Conservation (phyloP, 2,888 invertebrate species). For the Metopia argyrocephala region DNA sequence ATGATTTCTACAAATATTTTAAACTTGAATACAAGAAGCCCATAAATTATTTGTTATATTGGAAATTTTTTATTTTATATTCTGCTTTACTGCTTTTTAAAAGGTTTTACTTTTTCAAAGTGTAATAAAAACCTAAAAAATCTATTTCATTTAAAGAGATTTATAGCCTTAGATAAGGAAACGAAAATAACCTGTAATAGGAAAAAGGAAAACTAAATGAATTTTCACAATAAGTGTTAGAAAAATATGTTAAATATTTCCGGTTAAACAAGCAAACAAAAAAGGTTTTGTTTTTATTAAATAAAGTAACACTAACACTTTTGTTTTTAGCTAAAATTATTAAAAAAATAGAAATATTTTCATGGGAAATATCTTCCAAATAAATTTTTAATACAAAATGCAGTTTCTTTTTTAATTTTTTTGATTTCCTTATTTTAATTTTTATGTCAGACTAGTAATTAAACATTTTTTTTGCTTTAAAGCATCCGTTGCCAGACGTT, state of each 20-base stretch:
- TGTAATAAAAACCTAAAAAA: constrained; percentile 49
- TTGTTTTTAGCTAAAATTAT: too few relatives aligned
- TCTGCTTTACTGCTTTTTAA: neutral
- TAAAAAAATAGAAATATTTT: too few relatives aligned
- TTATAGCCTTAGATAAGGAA: constrained; percentile 32
- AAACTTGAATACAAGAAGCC: constrained; percentile 57
- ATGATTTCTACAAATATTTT: constrained; percentile 61
- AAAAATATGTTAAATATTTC: constrained; percentile 45
- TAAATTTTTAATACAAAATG: constrained; percentile 3
- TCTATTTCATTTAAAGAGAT: constrained; percentile 48
- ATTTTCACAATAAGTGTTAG: neutral
- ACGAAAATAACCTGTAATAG: constrained; percentile 26
- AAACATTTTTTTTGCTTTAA: constrained; percentile 42
- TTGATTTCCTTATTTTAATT: constrained; percentile 62
- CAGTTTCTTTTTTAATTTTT: neutral
- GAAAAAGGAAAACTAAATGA: neutral
- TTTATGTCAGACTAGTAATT: constrained; percentile 60
- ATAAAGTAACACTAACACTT: too few relatives aligned
- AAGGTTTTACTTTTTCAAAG: neutral
- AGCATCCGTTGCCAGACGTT: constrained; percentile 35
- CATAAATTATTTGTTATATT: constrained; percentile 57
- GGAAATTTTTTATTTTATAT: neutral
- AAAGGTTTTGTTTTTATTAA: neutral
- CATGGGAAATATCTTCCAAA: neutral
- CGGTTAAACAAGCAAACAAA: neutral